Percentiles rank a stretch among this genome's conserved stretches.
These are phyloP conservation scores for Andricus grossulariae DNA, from an alignment of 1,140 invertebrate genomes.

Conservation along the genomic window DNA sequence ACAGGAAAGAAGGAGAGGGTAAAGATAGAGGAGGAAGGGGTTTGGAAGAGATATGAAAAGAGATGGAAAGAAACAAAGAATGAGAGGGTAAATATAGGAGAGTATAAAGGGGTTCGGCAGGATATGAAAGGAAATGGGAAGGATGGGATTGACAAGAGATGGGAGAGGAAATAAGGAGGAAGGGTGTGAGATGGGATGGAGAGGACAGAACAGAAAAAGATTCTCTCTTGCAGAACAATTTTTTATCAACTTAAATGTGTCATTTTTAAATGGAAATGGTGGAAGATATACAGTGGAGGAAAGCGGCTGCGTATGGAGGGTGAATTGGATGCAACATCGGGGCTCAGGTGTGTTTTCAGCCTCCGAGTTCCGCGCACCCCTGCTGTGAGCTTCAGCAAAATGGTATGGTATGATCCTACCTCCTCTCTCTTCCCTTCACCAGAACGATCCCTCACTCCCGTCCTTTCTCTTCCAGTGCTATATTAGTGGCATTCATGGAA, in stretches of 20 bases:
- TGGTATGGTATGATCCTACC: conserved; percentile 64
- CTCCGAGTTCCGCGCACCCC: conserved; percentile 34
- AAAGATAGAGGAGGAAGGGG: no score
- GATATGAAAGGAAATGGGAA: no score
- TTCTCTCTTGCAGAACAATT: no score
- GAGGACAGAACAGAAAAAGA: no score
- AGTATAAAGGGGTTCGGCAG: no score
- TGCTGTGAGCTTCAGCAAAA: conserved; percentile 53
- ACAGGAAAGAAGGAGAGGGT: no score
- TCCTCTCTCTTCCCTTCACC: conserved; percentile 42
- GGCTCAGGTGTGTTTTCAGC: conserved; percentile 56
- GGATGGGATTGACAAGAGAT: no score
- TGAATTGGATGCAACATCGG: conserved; percentile 24
- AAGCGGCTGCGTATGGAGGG: conserved; percentile 12
- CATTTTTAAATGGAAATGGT: background rate
- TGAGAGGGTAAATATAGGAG: no score
- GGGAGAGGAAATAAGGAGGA: no score
- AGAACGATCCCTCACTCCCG: conserved; percentile 39
- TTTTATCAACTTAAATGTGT: background rate
- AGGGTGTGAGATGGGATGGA: no score
- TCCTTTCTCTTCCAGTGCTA: conserved; percentile 39
- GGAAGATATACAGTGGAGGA: conserved; percentile 6
- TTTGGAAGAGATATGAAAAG: no score
- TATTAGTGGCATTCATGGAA: conserved; percentile 61
- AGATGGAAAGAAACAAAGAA: no score